phyloP scores from a whole-genome alignment of 2,797 vertebrate species.

The Rhynchotus rufescens region DNA sequence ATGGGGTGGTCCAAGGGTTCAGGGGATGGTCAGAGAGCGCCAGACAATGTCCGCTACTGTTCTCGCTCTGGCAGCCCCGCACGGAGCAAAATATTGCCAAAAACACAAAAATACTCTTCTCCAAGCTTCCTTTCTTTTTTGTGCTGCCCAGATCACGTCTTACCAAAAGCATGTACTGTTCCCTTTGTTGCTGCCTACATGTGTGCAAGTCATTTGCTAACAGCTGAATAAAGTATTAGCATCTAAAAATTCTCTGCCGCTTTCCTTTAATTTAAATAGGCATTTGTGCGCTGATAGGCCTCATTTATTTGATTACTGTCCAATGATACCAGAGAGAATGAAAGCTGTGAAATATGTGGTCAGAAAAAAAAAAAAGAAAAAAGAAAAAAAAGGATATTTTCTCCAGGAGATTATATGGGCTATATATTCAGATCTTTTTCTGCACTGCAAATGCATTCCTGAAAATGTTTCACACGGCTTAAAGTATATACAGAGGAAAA shows the following conservation, averaged over 20 bases:
- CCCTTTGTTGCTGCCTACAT: conserved; percentile 49
- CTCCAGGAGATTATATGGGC: neutral
- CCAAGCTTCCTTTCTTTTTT: conserved; percentile 50
- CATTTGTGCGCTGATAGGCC: conserved; percentile 53
- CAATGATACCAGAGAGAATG: conserved; percentile 32
- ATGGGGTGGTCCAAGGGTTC: conserved; percentile 59
- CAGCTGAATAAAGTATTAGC: conserved; percentile 67
- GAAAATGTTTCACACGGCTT: neutral
- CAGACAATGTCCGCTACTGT: conserved; percentile 65
- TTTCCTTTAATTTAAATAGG: conserved; percentile 68
- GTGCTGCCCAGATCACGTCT: conserved; percentile 43
- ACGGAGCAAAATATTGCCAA: conserved; percentile 58
- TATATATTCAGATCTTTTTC: neutral
- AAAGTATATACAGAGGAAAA: neutral
- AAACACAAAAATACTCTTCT: conserved; percentile 29
- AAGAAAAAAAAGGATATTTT: neutral
- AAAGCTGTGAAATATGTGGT: conserved; percentile 30
- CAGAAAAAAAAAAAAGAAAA: conserved; percentile 7
- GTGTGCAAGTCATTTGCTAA: conserved; percentile 72
- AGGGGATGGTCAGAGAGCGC: conserved; percentile 46
- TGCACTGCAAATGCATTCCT: neutral
- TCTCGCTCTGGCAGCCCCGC: conserved; percentile 49
- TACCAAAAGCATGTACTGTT: conserved; percentile 54
- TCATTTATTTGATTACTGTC: conserved; percentile 65
- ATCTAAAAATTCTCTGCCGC: conserved; percentile 54